These are phyloP conservation scores for Mythimna vitellina DNA, from an alignment of 2,888 invertebrate species.

Conservation along the genomic window DNA sequence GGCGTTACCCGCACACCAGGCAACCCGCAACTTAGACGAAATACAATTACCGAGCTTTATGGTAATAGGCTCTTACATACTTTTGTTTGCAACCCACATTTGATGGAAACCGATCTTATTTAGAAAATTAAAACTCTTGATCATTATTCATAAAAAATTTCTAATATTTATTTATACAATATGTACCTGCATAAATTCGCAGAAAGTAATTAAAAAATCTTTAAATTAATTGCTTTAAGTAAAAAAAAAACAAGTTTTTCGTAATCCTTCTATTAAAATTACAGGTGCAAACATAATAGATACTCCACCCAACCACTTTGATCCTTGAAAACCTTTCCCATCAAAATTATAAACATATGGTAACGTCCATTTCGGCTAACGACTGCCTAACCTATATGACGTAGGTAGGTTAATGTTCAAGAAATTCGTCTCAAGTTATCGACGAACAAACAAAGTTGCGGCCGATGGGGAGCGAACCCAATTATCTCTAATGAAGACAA, in stretches of 20 bases:
- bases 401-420: conserved; percentile 81
- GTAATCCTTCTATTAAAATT: not conserved
- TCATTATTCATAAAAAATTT: not conserved
- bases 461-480: conserved; percentile 89
- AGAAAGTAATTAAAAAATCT: not conserved
- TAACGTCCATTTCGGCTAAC: conserved; percentile 62
- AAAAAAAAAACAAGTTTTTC: not conserved
- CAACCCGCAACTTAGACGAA: conserved; percentile 64
- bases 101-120: not conserved
- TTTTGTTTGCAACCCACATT: conserved; percentile 31
- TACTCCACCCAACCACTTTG: conserved; percentile 24
- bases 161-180: no score
- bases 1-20: conserved; percentile 72
- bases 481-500: conserved; percentile 91
- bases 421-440: conserved; percentile 90
- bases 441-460: conserved; percentile 89
- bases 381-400: conserved; percentile 66
- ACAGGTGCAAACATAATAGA: not conserved
- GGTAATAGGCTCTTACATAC: conserved; percentile 50
- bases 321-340: conserved; percentile 27
- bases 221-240: not conserved
- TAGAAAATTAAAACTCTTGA: not conserved
- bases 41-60: conserved; percentile 65
- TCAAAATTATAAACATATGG: conserved; percentile 55
- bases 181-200: no score